Percentiles rank a stretch among this genome's conserved stretches.
Evolutionary conservation across 2,797 vertebrate species (phyloP).

Genomic region (Caiman crocodilus): DNA sequence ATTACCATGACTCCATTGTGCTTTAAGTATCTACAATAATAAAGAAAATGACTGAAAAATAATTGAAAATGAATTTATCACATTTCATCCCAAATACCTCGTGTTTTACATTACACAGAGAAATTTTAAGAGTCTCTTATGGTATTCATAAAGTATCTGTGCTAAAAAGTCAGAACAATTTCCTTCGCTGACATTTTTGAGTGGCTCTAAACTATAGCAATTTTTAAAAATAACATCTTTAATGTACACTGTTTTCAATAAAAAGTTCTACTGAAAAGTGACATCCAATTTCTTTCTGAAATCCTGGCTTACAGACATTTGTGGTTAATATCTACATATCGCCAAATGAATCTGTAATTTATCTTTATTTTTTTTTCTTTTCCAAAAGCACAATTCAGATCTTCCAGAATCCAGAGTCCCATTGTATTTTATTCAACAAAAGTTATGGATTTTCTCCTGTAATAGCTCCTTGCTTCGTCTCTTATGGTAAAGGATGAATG

Average conservation of each 20-base stretch:
- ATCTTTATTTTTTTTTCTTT: not conserved
- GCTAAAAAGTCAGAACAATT: not conserved
- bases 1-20: not conserved
- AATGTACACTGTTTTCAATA: not conserved
- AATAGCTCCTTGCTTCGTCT: not conserved
- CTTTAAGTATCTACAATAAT: not conserved
- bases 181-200: not conserved
- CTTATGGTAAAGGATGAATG: no score
- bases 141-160: not conserved
- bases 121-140: constrained; percentile 12
- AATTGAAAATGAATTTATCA: constrained; percentile 11
- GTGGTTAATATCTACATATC: not conserved
- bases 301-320: not conserved
- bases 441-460: not conserved
- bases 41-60: not conserved
- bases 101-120: not conserved
- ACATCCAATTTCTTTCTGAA: not conserved
- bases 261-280: not conserved
- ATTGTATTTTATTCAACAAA: not conserved
- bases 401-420: not conserved
- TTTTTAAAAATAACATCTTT: not conserved
- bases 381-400: not conserved
- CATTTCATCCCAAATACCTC: constrained; percentile 20
- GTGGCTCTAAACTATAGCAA: not conserved
- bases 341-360: not conserved